Conservation (phyloP, 2,797 vertebrate genomes). For the Liasis olivaceus region DNA sequence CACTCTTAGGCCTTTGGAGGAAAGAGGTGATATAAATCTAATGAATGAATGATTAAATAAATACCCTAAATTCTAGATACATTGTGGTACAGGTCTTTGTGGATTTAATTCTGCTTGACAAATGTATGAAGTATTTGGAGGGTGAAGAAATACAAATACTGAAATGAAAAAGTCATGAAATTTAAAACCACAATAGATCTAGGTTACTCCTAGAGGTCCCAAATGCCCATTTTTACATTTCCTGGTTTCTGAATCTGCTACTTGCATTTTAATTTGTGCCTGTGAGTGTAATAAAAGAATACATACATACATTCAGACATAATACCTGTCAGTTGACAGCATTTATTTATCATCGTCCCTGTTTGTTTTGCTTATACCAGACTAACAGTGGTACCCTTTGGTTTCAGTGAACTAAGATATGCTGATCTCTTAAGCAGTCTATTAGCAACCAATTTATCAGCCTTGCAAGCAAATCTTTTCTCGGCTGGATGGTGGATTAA, state of each 20-base stretch:
- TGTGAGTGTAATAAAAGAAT: neutral
- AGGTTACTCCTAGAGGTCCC: neutral
- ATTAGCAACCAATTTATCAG: constrained; percentile 32
- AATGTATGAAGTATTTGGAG: neutral
- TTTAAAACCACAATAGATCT: neutral
- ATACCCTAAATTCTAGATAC: neutral
- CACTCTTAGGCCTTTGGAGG: neutral
- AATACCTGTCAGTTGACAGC: neutral
- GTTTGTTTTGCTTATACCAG: neutral
- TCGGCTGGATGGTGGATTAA: constrained; percentile 15
- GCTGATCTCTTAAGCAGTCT: constrained; percentile 6
- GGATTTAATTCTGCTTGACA: neutral
- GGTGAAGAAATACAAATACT: neutral
- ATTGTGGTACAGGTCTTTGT: neutral
- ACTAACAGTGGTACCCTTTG: neutral
- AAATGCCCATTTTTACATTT: neutral
- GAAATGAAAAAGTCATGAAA: neutral
- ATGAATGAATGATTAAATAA: neutral
- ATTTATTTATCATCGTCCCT: neutral
- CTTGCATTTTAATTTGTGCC: neutral
- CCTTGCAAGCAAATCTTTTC: constrained; percentile 8
- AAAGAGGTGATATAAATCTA: neutral
- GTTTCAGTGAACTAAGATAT: neutral
- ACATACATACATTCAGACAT: neutral
- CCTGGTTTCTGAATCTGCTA: neutral